Conservation (phyloP, 2,113 vertebrate species). For the Cheirogaleus medius region DNA sequence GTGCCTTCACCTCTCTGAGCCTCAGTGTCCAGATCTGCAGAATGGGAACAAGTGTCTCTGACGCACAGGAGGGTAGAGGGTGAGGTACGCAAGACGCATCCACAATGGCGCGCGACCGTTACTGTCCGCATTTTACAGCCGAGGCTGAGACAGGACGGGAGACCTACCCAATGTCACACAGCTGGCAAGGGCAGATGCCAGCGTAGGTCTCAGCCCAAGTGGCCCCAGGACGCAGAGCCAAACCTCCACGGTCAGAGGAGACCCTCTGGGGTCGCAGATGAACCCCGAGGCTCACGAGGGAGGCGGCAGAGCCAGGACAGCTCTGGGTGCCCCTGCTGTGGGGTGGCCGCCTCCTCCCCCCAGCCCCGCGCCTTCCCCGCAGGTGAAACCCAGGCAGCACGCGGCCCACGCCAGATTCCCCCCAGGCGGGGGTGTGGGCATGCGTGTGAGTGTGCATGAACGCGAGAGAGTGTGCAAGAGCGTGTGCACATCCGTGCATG, state of each 20-base stretch:
- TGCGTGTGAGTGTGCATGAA: neutral
- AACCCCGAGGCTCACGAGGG: neutral
- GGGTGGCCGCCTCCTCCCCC: neutral
- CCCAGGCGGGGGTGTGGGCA: neutral
- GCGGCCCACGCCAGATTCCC: neutral
- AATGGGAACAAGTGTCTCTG: neutral
- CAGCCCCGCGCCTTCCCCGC: no score
- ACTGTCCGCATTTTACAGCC: neutral
- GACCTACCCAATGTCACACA: no score
- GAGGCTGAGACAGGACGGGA: neutral
- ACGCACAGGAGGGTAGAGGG: neutral
- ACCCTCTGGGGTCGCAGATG: no score
- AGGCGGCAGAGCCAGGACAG: no score
- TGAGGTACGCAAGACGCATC: neutral
- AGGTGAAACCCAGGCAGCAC: neutral
- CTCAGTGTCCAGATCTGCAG: neutral
- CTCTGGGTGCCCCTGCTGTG: neutral
- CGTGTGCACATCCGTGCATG: neutral
- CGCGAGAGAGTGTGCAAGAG: neutral
- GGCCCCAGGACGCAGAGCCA: neutral
- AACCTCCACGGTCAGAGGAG: neutral
- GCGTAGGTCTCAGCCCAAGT: neutral
- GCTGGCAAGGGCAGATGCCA: neutral
- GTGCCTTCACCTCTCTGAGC: neutral
- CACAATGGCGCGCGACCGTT: neutral